Percentiles rank a stretch among this genome's conserved stretches.
These are phyloP conservation scores for Sebastes minor DNA, from an alignment of 2,797 vertebrate species.

Conservation along the genomic window DNA sequence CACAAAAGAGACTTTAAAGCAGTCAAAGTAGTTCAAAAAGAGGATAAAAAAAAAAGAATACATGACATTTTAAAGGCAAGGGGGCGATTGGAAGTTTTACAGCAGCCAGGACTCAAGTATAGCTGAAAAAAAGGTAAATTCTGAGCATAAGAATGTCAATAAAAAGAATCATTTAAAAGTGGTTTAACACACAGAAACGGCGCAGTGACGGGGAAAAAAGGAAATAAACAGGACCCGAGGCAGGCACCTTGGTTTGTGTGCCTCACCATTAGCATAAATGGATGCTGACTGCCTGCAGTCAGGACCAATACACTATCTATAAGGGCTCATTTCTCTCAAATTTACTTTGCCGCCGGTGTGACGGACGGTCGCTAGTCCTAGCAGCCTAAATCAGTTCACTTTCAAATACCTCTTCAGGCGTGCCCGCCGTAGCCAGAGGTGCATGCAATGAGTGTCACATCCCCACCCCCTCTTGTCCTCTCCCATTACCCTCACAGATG, in stretches of 20 bases:
- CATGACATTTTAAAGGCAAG: not conserved
- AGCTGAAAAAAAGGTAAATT: constrained; percentile 5
- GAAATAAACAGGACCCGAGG: constrained; percentile 53
- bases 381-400: constrained; percentile 77
- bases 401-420: constrained; percentile 72
- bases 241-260: constrained; percentile 62
- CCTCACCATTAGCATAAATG: constrained; percentile 74
- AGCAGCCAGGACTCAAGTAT: not conserved
- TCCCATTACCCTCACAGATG: constrained; percentile 77
- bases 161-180: constrained; percentile 8
- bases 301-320: constrained; percentile 77
- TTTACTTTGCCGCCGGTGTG: constrained; percentile 76
- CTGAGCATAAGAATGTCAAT: not conserved
- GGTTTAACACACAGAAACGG: constrained; percentile 39
- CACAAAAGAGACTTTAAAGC: constrained; percentile 22
- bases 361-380: constrained; percentile 67
- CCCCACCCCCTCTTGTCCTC: constrained; percentile 71
- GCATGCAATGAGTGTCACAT: constrained; percentile 72
- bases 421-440: constrained; percentile 61
- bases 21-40: constrained; percentile 11
- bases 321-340: constrained; percentile 77
- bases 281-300: constrained; percentile 77
- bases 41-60: constrained; percentile 22
- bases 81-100: constrained; percentile 21
- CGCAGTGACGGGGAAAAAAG: not conserved